Evolutionary conservation across 2,888 invertebrate genomes (phyloP), one percentile per base, ranked within the genome.

Genomic region (Temnothorax ravouxi): DNA sequence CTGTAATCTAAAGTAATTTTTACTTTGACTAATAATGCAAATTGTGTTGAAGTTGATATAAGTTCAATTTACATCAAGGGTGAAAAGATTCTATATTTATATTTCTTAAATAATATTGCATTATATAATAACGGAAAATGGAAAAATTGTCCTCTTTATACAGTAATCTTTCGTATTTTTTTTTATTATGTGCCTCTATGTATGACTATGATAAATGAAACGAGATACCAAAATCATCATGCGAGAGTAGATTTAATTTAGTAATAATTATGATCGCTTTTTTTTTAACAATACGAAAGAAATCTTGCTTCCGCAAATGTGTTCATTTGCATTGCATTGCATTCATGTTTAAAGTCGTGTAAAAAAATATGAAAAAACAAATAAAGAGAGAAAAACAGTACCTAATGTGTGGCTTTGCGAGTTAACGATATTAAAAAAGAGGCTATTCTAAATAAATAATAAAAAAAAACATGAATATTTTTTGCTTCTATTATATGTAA

Each of bases 201-300:
- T 34, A 34, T 4, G 34, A 34, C 34, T 25, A 61, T 79, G 62
- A 67, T 59, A 52, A 67, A 74, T 38, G 44, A 80, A 85, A 87
- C 69, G 74, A 44, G 62, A 86, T 80, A 87, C 84, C 83, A 86
- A 88, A 84, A 77, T 81, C 34, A 3, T 8, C 3, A 18, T 29
- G n/a, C 29, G 18, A 80, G 75, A 71, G 59, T 52, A 72, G 34
- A 76, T 74, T 84, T 87, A 86, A 86, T 88, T 87, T 74, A 86
- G 54, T 5, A 6, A 34, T 80, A 83, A 88, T 87, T 88, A 84
- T 71, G 52, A 29, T 47, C 47, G 8, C 3, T 29, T 29, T 3
- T 29, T 29, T 29, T 50, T 34, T 52, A 34, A 64, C 34, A 50
- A 69, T 62, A 29, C 3, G 3, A 82, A 34, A 52, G 34, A 62